Evolutionary conservation across 1,140 invertebrate species (phyloP).

Genomic region (Delia radicum): DNA sequence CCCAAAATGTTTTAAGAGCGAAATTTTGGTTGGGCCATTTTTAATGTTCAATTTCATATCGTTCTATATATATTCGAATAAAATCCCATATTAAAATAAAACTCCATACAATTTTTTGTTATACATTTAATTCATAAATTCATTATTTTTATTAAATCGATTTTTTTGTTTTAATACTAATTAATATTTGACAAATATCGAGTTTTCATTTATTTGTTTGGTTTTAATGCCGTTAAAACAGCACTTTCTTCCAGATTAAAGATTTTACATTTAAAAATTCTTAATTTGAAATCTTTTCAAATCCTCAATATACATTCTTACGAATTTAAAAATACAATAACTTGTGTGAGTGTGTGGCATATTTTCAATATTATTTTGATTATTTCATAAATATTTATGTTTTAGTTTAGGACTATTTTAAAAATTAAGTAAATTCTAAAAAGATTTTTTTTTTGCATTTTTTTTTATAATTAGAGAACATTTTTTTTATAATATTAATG

Average conservation of each 20-base stretch:
- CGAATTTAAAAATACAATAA: slow-evolving; percentile 11
- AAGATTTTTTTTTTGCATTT: not conserved
- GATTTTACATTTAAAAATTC: slow-evolving; percentile 10
- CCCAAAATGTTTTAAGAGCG: too few species aligned
- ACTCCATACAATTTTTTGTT: slow-evolving; percentile 44
- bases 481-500: not conserved
- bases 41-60: too few species aligned
- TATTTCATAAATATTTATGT: slow-evolving; percentile 23
- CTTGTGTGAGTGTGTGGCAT: slow-evolving; percentile 40
- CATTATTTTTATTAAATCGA: slow-evolving; percentile 54
- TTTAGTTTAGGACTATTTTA: slow-evolving; percentile 8
- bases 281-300: not conserved
- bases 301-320: not conserved
- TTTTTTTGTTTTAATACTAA: slow-evolving; percentile 34
- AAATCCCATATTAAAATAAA: slow-evolving; percentile 12
- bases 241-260: not conserved
- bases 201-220: slow-evolving; percentile 41
- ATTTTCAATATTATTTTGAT: slow-evolving; percentile 40
- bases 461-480: slow-evolving; percentile 2
- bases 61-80: too few species aligned
- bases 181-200: slow-evolving; percentile 40
- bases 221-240: not conserved
- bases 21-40: too few species aligned
- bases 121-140: slow-evolving; percentile 33
- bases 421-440: slow-evolving; percentile 33